Base-by-base conservation (phyloP, 2,113 vertebrate genomes). In the Amphiprion ocellaris region DNA sequence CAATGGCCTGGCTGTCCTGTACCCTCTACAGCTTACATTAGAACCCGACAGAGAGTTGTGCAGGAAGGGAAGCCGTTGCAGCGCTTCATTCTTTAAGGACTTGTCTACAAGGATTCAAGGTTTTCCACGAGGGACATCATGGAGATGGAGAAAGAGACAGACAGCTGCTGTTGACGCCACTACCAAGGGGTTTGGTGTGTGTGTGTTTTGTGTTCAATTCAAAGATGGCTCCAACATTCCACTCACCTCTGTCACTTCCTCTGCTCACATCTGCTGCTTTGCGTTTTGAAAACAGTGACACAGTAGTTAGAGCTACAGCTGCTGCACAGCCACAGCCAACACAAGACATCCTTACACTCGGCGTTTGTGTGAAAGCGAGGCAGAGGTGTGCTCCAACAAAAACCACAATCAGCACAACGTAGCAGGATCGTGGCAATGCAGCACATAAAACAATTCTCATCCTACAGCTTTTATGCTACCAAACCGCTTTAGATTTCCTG, bases 171-270 rank as follows among this genome's bases (percentile, higher is more conserved):
- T 21, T 67, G 33, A 77, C 21, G 46, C 63, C 46, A 60, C 47
- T 53, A 70, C 61, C 58, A 69, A 44, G 76, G 64, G 70, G 64
- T 44, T 71, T 54, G 19, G 61, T 47, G 47, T 65, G 50, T 65
- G 69, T 74, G 64, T 60, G 67, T 71, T 74, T 70, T 59, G 69
- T 71, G 67, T 66, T 65, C 26, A 76, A 41, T 33, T 87, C 73
- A 90, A 90, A 87, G 64, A 82, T 75, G 90, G 68, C 76, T 78
- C 75, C 84, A 94, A 92, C 90, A 86, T 92, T 95, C 94, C 96
- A 96, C 97, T 98, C 96, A 99, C 98, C 97, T 97, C 96, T 4
- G 96, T 96, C 93, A 98, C 95, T 94, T 98, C 97, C 93, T 98
- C 95, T 91, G 96, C 94, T 96, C 96, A 97, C 93, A 98, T 95